Conservation (phyloP, 1,140 invertebrate species). For the Drosophila kanapiae region DNA sequence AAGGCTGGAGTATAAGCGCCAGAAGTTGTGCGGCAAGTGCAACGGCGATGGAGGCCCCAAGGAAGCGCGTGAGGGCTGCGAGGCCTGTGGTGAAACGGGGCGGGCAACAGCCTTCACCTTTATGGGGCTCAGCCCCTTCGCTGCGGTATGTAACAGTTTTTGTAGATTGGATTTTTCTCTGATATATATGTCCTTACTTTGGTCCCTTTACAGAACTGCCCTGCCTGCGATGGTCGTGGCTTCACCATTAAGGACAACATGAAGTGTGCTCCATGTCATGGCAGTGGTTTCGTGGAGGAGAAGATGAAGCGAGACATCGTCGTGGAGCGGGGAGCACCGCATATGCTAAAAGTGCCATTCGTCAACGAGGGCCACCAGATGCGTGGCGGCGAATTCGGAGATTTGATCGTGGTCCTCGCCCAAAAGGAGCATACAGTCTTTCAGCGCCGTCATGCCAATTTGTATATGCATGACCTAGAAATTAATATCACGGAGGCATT, state of each 20-base stretch:
- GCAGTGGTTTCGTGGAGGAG: slow-evolving; percentile 92
- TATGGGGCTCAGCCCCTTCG: slow-evolving; percentile 68
- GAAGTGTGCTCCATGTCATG: slow-evolving; percentile 92
- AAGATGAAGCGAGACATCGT: slow-evolving; percentile 95
- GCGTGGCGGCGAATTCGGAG: slow-evolving; percentile 93
- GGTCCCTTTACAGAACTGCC: slow-evolving; percentile 86
- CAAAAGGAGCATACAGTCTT: slow-evolving; percentile 93
- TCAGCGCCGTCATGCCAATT: slow-evolving; percentile 90
- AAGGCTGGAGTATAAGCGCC: slow-evolving; percentile 93
- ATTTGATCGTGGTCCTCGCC: slow-evolving; percentile 95
- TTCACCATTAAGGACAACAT: slow-evolving; percentile 93
- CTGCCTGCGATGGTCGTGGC: slow-evolving; percentile 89
- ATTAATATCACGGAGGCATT: slow-evolving; percentile 94
- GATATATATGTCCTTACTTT: too few species aligned
- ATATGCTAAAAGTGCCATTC: slow-evolving; percentile 95
- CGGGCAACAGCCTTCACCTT: slow-evolving; percentile 65
- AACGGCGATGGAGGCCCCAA: slow-evolving; percentile 94
- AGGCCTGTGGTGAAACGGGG: slow-evolving; percentile 62
- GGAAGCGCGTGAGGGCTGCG: slow-evolving; percentile 77
- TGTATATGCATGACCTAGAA: slow-evolving; percentile 89
- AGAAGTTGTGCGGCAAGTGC: slow-evolving; percentile 93
- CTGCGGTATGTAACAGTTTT: slow-evolving; percentile 51
- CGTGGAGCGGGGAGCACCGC: slow-evolving; percentile 96
- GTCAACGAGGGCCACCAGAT: slow-evolving; percentile 95
- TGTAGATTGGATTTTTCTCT: background rate